A percentile compares a stretch with the other conserved stretches of the same genome.
These are phyloP conservation scores for Nannoperca australis DNA, from an alignment of 2,797 vertebrate species.

Conservation along the genomic window DNA sequence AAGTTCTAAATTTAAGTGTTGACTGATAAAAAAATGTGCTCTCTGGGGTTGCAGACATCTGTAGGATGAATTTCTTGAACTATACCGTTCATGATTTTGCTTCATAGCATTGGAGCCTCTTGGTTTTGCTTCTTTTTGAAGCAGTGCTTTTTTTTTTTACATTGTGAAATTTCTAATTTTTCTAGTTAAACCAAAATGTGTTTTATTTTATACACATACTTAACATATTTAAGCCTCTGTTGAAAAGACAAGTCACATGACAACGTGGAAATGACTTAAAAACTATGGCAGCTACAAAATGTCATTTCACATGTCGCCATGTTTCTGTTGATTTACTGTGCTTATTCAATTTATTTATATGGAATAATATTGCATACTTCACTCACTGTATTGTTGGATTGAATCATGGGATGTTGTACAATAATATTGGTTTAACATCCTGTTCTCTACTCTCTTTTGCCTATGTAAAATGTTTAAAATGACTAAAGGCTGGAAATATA, in stretches of 20 bases:
- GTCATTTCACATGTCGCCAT: conserved; percentile 20
- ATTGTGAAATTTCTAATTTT: conserved; percentile 31
- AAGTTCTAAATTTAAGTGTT: conserved; percentile 2
- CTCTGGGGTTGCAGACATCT: conserved; percentile 80
- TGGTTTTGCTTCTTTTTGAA: conserved; percentile 90
- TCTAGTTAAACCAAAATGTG: conserved; percentile 1
- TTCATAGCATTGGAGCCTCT: conserved; percentile 92
- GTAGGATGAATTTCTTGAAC: conserved; percentile 22
- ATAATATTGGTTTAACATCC: background rate
- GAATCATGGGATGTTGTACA: conserved; percentile 7
- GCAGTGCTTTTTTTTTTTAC: conserved; percentile 74
- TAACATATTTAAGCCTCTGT: conserved; percentile 34
- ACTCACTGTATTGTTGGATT: conserved; percentile 11
- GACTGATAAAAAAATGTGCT: conserved; percentile 58
- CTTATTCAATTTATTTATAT: conserved; percentile 47
- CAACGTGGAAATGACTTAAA: conserved; percentile 20
- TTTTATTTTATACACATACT: background rate
- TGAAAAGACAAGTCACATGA: conserved; percentile 44
- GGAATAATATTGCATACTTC: conserved; percentile 5
- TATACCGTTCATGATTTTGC: conserved; percentile 67
- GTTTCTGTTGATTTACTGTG: conserved; percentile 40
- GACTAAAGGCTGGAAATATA: conserved; percentile 16
- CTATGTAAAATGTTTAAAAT: conserved; percentile 8
- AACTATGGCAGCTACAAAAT: conserved; percentile 51
- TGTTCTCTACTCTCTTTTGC: background rate